Base-by-base conservation (phyloP, 2,797 vertebrate genomes). In the Alcedo quadribrachys region DNA sequence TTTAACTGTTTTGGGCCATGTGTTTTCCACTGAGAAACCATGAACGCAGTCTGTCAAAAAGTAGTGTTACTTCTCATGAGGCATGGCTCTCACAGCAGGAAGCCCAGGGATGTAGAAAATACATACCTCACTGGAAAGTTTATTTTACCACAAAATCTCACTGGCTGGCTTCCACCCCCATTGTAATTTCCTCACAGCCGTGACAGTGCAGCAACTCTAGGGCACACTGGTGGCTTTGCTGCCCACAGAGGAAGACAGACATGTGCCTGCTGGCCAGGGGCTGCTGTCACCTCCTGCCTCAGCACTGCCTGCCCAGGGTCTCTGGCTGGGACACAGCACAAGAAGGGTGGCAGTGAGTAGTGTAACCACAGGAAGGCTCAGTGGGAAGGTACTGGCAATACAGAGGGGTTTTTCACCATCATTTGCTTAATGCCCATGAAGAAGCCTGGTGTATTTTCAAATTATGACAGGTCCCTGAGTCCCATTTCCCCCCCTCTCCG, bases 101-200 rank as follows among this genome's bases (percentile, higher is more conserved):
- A 92, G 57, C 86, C 67, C 86, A 87, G 81, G 83, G 81, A 78
- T 6, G 3, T 81, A 94, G 79, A 93, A 95, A 94, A 91, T 87
- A 93, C 79, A 32, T 87, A 92, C 92, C 60, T 96, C 93, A 95
- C 85, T 95, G 95, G 92, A 96, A 94, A 94, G 92, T 93, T 94
- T 92, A 70, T 90, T 92, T 94, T 89, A 93, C 94, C 93, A 85
- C 92, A 71, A 58, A 92, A 94, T 95, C 84, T 90, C 45, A 63
- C 90, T 92, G 94, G 46, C 90, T 94, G 88, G 19, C 88, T 94
- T 94, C 93, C 95, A 94, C 93, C 92, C 94, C 93, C 95, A 86
- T 48, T 94, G 95, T 89, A 81, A 83, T 94, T 96, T 94, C 94
- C 95, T 96, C 77, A 69, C 79, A 93, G 69, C 88, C 0, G 2